Percentiles rank a stretch among this genome's conserved stretches.
These are phyloP conservation scores for Sphenopsis melanotis DNA, from an alignment of 2,797 vertebrate genomes.

Conservation along the genomic window DNA sequence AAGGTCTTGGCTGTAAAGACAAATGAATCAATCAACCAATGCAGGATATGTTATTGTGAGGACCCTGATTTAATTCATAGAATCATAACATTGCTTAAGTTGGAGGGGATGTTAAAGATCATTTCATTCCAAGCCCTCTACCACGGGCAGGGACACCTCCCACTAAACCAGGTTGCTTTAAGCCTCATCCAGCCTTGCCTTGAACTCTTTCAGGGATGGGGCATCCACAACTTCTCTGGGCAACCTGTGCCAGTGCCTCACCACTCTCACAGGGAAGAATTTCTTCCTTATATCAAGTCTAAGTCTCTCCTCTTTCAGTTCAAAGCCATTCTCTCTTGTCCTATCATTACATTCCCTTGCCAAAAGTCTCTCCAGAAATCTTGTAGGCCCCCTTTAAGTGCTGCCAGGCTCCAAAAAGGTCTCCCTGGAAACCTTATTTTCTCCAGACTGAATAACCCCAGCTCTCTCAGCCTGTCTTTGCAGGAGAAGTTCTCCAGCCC, in stretches of 20 bases:
- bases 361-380: background rate
- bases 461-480: background rate
- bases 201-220: background rate
- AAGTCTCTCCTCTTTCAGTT: background rate
- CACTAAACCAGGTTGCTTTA: background rate
- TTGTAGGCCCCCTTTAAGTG: background rate
- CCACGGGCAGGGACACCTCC: background rate
- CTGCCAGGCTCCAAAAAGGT: background rate
- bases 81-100: background rate
- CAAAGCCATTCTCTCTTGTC: background rate
- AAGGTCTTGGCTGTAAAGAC: background rate
- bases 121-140: background rate
- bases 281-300: background rate
- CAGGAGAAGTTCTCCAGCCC: background rate
- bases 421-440: background rate
- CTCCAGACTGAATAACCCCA: background rate
- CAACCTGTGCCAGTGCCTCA: background rate
- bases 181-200: background rate
- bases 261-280: background rate
- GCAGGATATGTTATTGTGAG: background rate
- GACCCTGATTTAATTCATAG: background rate
- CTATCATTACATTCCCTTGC: background rate
- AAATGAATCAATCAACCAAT: background rate
- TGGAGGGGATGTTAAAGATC: accelerated
- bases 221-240: background rate